Conservation (phyloP, 1,140 invertebrate genomes). For the Drosophila lacteicornis region DNA sequence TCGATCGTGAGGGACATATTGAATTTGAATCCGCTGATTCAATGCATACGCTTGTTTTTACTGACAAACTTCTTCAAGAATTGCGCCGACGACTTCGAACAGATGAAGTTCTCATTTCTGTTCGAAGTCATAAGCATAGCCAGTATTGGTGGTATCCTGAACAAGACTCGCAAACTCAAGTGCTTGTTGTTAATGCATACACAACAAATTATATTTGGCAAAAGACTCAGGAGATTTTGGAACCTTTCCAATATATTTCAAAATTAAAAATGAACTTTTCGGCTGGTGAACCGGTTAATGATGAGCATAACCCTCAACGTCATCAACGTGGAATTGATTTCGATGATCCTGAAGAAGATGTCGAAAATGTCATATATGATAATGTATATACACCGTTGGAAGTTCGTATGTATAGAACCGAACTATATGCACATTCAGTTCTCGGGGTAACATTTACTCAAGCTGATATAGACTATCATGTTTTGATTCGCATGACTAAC, state of each 20-base stretch:
- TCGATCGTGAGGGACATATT: conserved; percentile 32
- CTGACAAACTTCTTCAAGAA: conserved; percentile 34
- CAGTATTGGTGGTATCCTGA: conserved; percentile 56
- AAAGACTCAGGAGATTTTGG: conserved; percentile 19
- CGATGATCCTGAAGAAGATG: conserved; percentile 46
- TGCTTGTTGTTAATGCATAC: conserved; percentile 44
- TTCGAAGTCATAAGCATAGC: conserved; percentile 44
- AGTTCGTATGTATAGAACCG: conserved; percentile 47
- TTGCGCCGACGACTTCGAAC: conserved; percentile 13
- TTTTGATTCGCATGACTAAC: conserved; percentile 40
- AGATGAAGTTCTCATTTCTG: conserved; percentile 43
- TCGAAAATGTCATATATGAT: conserved; percentile 41
- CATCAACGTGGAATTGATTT: conserved; percentile 6
- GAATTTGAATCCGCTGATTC: conserved; percentile 36
- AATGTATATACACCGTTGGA: conserved; percentile 33
- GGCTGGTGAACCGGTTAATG: neutral
- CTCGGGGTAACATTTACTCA: conserved; percentile 35
- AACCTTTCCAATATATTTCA: conserved; percentile 42
- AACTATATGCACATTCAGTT: conserved; percentile 43
- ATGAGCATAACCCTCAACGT: neutral
- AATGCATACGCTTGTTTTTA: conserved; percentile 45
- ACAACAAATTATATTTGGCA: conserved; percentile 22
- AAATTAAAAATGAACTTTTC: conserved; percentile 40
- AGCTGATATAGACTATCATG: conserved; percentile 29
- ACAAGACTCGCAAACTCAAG: conserved; percentile 43